Conservation (phyloP, 2,113 vertebrate genomes). For the Pygoscelis antarcticus region DNA sequence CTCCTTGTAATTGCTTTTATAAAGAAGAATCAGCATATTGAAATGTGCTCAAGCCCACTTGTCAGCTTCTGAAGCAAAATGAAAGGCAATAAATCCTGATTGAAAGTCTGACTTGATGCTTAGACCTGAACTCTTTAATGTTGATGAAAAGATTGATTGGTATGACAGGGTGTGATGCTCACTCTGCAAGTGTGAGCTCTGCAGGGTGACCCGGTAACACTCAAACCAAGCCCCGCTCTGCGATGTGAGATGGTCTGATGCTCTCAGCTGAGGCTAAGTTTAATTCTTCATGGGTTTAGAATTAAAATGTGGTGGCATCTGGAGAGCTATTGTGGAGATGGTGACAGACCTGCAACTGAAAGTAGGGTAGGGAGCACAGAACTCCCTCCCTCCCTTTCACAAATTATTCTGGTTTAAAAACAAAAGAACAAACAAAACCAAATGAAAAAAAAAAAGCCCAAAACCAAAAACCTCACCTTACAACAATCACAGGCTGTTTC, state of each 20-base stretch:
- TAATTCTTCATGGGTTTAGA: background rate
- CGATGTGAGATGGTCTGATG: background rate
- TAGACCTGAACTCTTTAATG: background rate
- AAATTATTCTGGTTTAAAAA: background rate
- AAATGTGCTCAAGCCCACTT: conserved; percentile 42
- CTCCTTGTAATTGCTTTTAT: conserved; percentile 45
- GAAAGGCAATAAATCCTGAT: conserved; percentile 15
- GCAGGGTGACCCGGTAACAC: background rate
- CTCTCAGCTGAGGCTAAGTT: background rate
- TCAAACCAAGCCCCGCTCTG: background rate
- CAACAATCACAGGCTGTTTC: background rate
- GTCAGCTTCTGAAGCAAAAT: conserved; percentile 28
- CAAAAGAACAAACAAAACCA: too few species aligned
- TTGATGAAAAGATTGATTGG: conserved; percentile 9
- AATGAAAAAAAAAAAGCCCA: background rate
- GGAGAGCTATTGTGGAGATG: background rate
- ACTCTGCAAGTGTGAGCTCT: background rate
- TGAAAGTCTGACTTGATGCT: conserved; percentile 19
- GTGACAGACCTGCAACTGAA: background rate
- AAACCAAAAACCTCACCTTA: background rate
- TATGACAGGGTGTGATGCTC: background rate
- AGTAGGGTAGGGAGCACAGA: background rate
- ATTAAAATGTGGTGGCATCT: background rate
- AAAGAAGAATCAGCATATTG: conserved; percentile 55
- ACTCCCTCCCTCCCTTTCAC: background rate